phyloP scores from a whole-genome alignment of 2,888 invertebrate genomes.

The Diachrysia chrysitis region DNA sequence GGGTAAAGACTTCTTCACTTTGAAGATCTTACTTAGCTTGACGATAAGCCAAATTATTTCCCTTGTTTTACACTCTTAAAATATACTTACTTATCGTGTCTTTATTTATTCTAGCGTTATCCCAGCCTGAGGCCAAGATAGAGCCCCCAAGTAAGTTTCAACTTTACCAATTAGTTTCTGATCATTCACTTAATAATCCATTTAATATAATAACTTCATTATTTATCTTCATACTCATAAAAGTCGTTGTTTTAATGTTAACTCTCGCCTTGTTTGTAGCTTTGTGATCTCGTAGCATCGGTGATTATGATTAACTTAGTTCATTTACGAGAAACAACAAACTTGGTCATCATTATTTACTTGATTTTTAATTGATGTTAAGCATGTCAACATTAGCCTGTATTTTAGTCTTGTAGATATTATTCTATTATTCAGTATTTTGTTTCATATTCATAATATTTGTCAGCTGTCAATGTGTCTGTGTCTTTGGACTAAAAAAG shows the following conservation, averaged over 20 bases:
- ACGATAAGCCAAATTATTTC: too few species aligned
- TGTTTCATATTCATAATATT: too few species aligned
- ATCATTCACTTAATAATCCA: not conserved
- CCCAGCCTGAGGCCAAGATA: constrained; percentile 46
- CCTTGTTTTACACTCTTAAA: too few species aligned
- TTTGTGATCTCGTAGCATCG: not conserved
- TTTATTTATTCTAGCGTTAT: constrained; percentile 50
- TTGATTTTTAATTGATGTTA: too few species aligned
- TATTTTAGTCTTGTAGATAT: too few species aligned
- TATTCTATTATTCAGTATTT: too few species aligned
- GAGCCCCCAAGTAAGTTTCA: constrained; percentile 49
- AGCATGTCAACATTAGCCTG: too few species aligned
- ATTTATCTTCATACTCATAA: not conserved
- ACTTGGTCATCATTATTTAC: not conserved
- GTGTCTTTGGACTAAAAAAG: not conserved
- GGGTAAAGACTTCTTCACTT: too few species aligned
- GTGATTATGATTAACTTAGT: not conserved
- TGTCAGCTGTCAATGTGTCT: too few species aligned
- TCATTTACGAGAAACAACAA: not conserved
- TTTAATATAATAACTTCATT: not conserved
- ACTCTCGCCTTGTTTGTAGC: not conserved
- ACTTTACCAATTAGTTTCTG: not conserved
- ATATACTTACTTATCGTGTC: constrained; percentile 14
- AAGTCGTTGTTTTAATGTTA: not conserved
- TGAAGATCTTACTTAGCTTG: too few species aligned